A percentile compares a stretch with the other conserved stretches of the same genome.
Evolutionary conservation across 2,113 vertebrate species (phyloP).

Genomic region (Syngnathoides biaculeatus): DNA sequence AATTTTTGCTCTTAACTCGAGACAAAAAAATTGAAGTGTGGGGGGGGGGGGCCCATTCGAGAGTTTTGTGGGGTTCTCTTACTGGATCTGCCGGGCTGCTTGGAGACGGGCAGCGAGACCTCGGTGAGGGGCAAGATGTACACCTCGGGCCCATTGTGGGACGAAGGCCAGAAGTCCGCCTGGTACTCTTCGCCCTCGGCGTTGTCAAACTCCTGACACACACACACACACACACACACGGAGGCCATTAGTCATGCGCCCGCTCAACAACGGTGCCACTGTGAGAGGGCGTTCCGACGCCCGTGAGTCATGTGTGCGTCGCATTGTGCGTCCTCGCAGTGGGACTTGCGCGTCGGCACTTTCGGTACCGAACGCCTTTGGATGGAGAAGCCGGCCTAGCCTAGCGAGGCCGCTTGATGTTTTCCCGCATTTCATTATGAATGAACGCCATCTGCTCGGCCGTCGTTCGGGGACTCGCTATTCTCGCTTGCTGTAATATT

Average conservation of each 20-base stretch:
- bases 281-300: slow-evolving; percentile 40
- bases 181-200: slow-evolving; percentile 85
- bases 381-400: not conserved
- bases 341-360: not conserved
- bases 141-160: slow-evolving; percentile 88
- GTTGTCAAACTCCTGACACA: slow-evolving; percentile 90
- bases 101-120: slow-evolving; percentile 90
- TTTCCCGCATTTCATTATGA: not conserved
- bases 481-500: not conserved
- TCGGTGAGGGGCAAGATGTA: slow-evolving; percentile 94
- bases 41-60: too few relatives aligned
- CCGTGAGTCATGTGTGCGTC: slow-evolving; percentile 43
- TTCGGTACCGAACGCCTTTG: not conserved
- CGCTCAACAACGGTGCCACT: slow-evolving; percentile 53
- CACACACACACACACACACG: slow-evolving; percentile 43
- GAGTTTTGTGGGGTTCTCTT: slow-evolving; percentile 51
- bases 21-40: too few relatives aligned
- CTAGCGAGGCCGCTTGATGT: not conserved
- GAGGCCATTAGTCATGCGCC: slow-evolving; percentile 52
- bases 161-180: slow-evolving; percentile 80
- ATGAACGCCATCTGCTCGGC: not conserved
- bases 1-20: not conserved
- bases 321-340: slow-evolving; percentile 26
- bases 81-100: slow-evolving; percentile 93
- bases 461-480: not conserved